Conservation (phyloP, 2,888 invertebrate species). For the Galerucella pusilla region DNA sequence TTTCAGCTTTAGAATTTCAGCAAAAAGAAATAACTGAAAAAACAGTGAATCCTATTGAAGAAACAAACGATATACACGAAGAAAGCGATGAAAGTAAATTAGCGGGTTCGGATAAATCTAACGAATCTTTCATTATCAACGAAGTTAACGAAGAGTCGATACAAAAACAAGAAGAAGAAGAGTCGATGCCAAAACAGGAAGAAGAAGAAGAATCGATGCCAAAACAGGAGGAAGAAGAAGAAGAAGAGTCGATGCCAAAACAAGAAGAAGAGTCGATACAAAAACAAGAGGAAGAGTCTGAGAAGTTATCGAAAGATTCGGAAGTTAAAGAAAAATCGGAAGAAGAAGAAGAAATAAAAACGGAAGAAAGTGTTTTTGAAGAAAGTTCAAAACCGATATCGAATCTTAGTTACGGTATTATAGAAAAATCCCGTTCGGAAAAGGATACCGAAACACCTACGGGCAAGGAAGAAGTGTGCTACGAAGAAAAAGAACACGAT, state of each 20-base stretch:
- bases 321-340: conserved; percentile 15
- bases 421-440: conserved; percentile 34
- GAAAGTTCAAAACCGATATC: conserved; percentile 11
- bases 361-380: neutral
- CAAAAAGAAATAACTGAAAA: neutral
- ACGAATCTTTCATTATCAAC: conserved; percentile 28
- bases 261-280: neutral
- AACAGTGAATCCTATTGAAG: neutral
- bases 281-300: neutral
- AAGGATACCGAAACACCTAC: conserved; percentile 22
- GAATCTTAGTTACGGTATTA: conserved; percentile 43
- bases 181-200: too few relatives aligned
- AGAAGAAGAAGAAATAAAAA: conserved; percentile 4
- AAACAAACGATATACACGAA: neutral
- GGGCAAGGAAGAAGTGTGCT: conserved; percentile 43
- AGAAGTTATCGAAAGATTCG: conserved; percentile 18
- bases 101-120: conserved; percentile 24
- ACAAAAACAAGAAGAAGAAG: conserved; percentile 8
- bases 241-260: too few relatives aligned
- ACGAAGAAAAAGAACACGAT: conserved; percentile 47
- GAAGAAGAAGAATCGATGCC: too few relatives aligned
- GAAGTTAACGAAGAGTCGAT: conserved; percentile 19
- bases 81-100: conserved; percentile 29
- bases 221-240: too few relatives aligned
- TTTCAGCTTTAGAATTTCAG: neutral